A percentile compares a stretch with the other conserved stretches of the same genome.
phyloP scores from a whole-genome alignment of 1,140 invertebrate genomes.

The Eurosta solidaginis region DNA sequence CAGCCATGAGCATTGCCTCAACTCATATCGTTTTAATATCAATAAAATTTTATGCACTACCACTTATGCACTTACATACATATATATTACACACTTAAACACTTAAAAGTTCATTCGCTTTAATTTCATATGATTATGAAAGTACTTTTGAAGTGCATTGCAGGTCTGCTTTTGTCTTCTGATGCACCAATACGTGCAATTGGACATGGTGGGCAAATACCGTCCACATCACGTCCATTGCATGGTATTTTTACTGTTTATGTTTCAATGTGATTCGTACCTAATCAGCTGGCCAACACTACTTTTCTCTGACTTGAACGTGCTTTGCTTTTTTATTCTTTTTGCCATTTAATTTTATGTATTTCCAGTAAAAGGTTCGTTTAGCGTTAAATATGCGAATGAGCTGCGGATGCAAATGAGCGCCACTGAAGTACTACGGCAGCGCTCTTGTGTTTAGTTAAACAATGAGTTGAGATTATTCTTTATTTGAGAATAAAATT shows the following conservation, averaged over 20 bases:
- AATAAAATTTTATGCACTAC: conserved; percentile 14
- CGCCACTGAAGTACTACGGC: neutral
- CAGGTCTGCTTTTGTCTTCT: neutral
- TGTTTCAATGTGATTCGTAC: neutral
- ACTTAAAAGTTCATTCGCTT: conserved; percentile 24
- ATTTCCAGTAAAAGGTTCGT: neutral
- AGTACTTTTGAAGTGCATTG: neutral
- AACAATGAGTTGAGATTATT: too few species aligned
- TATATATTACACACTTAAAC: neutral
- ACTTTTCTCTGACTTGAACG: too few species aligned
- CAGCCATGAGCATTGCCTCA: neutral
- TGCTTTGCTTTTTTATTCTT: neutral
- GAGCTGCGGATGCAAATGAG: neutral
- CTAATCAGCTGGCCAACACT: neutral
- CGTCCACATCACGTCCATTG: neutral
- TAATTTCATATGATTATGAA: conserved; percentile 13
- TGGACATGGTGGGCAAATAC: too few species aligned
- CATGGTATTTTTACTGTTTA: neutral
- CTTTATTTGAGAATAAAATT: too few species aligned
- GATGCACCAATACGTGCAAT: neutral
- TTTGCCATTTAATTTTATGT: conserved; percentile 10
- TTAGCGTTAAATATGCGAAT: neutral
- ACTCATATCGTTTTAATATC: neutral
- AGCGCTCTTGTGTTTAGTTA: neutral
- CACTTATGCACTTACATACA: conserved; percentile 10